Conservation (phyloP, 2,113 vertebrate genomes). For the Plotosus lineatus region DNA sequence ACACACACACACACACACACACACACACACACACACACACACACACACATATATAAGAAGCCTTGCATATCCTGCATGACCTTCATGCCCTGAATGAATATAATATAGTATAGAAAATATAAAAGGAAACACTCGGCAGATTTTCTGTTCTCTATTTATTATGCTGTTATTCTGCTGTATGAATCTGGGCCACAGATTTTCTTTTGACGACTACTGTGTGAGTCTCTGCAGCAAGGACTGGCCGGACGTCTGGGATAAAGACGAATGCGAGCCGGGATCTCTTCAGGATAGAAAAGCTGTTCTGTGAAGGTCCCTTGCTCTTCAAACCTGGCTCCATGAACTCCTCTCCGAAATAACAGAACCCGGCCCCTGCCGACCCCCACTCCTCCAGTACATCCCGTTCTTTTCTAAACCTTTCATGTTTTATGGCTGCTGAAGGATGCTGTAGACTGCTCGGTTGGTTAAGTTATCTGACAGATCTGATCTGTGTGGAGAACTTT, state of each 20-base stretch:
- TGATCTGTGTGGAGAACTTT: slow-evolving; percentile 6
- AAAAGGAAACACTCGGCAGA: slow-evolving; percentile 64
- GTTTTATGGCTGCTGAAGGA: background rate
- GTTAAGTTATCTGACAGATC: background rate
- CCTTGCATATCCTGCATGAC: slow-evolving; percentile 47
- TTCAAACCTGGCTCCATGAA: slow-evolving; percentile 2
- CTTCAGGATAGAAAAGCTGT: slow-evolving; percentile 30
- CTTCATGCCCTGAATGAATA: slow-evolving; percentile 66
- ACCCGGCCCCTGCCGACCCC: no score
- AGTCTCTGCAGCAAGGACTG: slow-evolving; percentile 35
- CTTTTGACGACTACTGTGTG: slow-evolving; percentile 37
- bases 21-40: no score
- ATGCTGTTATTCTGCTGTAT: slow-evolving; percentile 52
- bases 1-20: no score
- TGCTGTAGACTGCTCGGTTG: background rate
- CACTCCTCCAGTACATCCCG: background rate
- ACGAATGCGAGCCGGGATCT: slow-evolving; percentile 14
- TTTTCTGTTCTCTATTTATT: slow-evolving; percentile 54
- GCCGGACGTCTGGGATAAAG: slow-evolving; percentile 14
- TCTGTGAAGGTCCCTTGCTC: background rate
- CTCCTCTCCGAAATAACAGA: no score
- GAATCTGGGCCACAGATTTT: slow-evolving; percentile 45
- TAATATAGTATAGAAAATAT: slow-evolving; percentile 49
- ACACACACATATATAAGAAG: background rate
- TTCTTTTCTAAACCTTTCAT: background rate